A percentile compares a stretch with the other conserved stretches of the same genome.
These are phyloP conservation scores for Calameuta pallipes DNA, from an alignment of 2,888 invertebrate species.

Conservation along the genomic window DNA sequence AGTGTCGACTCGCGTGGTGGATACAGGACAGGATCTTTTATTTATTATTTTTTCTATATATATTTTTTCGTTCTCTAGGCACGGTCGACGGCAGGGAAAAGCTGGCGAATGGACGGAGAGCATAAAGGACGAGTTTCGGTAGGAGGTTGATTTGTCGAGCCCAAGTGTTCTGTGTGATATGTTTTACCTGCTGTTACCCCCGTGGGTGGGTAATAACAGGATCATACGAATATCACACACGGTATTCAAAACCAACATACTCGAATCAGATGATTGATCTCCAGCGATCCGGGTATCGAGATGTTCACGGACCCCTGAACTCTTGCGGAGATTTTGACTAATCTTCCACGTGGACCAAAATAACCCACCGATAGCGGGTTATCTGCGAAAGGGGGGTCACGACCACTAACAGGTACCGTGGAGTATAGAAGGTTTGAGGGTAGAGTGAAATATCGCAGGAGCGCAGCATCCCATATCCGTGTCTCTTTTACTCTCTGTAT, in stretches of 20 bases:
- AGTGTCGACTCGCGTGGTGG: background rate
- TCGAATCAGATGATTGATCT: background rate
- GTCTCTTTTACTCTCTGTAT: background rate
- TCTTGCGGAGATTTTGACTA: background rate
- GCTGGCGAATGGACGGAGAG: background rate
- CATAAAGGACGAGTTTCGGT: background rate
- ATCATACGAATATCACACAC: background rate
- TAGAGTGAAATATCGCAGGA: background rate
- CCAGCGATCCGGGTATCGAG: background rate
- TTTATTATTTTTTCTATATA: no score
- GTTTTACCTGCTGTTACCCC: background rate
- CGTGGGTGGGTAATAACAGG: background rate
- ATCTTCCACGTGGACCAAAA: background rate
- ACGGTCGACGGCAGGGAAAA: background rate
- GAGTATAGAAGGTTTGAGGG: background rate
- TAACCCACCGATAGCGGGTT: background rate
- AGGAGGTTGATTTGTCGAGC: background rate
- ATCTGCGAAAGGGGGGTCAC: background rate
- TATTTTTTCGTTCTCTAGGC: background rate
- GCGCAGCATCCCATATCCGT: background rate
- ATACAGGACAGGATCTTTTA: background rate
- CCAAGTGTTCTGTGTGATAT: background rate
- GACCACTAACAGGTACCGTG: background rate
- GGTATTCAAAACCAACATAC: background rate
- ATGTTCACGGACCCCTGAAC: background rate